A percentile compares a stretch with the other conserved stretches of the same genome.
Conservation (phyloP, 1,140 invertebrate species). For the Brachionus asplanchnoidis region DNA sequence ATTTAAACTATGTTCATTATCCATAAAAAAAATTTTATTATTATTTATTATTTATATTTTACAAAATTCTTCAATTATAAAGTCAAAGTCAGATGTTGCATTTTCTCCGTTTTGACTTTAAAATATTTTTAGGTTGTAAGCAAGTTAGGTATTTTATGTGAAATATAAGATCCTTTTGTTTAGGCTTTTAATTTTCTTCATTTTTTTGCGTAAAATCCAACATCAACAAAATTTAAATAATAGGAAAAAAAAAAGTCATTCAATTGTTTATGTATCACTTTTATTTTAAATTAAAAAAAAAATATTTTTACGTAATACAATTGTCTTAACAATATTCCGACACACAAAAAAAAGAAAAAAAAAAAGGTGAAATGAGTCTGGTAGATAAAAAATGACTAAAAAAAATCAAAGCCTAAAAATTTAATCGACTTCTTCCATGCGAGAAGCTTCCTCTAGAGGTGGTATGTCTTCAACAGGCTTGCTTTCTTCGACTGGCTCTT, state of each 20-base stretch:
- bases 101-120: too few species aligned
- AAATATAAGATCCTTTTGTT: too few species aligned
- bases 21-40: too few species aligned
- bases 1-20: too few species aligned
- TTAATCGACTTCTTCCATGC: slow-evolving; percentile 99
- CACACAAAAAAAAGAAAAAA: not conserved
- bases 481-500: slow-evolving; percentile 59
- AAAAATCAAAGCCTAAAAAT: not conserved
- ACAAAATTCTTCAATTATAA: too few species aligned
- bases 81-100: too few species aligned
- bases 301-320: not conserved
- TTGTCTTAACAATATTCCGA: not conserved
- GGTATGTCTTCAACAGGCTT: slow-evolving; percentile 66
- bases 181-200: too few species aligned
- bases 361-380: not conserved
- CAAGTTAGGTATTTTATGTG: too few species aligned
- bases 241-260: not conserved
- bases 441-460: slow-evolving; percentile 77
- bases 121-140: too few species aligned
- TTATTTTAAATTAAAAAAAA: not conserved
- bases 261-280: not conserved
- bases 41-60: too few species aligned
- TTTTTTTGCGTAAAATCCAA: too few species aligned
- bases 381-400: not conserved
- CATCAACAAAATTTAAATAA: not conserved